Percentiles rank a stretch among this genome's conserved stretches.
Conservation (phyloP, 2,797 vertebrate species). For the Anableps anableps region DNA sequence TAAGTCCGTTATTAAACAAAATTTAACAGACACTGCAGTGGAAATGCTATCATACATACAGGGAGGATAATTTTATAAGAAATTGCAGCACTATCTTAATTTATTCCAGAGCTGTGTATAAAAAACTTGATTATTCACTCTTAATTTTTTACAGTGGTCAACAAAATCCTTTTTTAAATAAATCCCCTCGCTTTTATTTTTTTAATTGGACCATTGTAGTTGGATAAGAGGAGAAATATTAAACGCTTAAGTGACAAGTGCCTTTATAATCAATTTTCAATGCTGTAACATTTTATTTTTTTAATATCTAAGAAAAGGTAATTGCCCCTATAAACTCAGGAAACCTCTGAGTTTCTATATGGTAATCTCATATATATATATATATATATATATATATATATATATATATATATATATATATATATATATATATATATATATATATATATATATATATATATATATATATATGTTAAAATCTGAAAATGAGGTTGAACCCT, state of each 20-base stretch:
- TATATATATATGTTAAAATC: constrained; percentile 55
- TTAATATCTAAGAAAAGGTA: too few relatives aligned
- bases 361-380: too few relatives aligned
- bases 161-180: not conserved
- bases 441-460: too few relatives aligned
- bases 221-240: not conserved
- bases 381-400: too few relatives aligned
- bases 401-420: too few relatives aligned
- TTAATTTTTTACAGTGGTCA: too few relatives aligned
- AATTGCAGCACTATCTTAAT: not conserved
- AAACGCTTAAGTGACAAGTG: not conserved
- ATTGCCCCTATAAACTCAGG: too few relatives aligned
- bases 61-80: not conserved
- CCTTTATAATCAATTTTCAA: not conserved
- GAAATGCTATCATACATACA: not conserved
- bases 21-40: not conserved
- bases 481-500: constrained; percentile 69
- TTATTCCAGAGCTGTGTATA: not conserved
- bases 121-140: not conserved
- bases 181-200: not conserved
- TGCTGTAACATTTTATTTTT: not conserved
- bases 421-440: too few relatives aligned
- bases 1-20: too few relatives aligned
- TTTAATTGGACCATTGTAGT: not conserved
- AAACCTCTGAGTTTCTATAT: too few relatives aligned